A percentile compares a stretch with the other conserved stretches of the same genome.
Evolutionary conservation across 2,797 vertebrate species (phyloP).

Genomic region (Garrulus glandarius): DNA sequence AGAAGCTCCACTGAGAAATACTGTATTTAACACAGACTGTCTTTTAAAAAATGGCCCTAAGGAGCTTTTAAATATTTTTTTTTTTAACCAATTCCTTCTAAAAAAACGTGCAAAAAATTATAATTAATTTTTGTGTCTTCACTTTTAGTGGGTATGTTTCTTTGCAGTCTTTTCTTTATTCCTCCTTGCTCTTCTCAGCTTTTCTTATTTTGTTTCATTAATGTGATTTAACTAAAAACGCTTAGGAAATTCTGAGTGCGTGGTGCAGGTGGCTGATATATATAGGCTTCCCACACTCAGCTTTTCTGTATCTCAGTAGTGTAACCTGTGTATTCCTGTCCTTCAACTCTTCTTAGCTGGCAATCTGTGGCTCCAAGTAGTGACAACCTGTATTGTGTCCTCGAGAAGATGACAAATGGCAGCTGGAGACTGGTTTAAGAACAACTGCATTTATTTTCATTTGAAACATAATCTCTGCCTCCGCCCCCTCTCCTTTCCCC

Average conservation of each 20-base stretch:
- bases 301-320: background rate
- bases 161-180: background rate
- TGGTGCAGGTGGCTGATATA: background rate
- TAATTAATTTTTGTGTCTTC: background rate
- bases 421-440: slow-evolving; percentile 26
- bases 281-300: background rate
- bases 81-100: background rate
- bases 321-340: background rate
- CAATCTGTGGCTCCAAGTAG: background rate
- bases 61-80: background rate
- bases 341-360: slow-evolving; percentile 3
- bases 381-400: background rate
- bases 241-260: background rate
- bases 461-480: slow-evolving; percentile 33
- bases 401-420: background rate
- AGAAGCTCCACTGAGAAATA: background rate
- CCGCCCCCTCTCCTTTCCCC: background rate
- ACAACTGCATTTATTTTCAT: slow-evolving; percentile 30
- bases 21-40: background rate
- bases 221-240: background rate
- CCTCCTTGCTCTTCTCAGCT: background rate
- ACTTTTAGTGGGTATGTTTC: background rate
- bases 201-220: background rate
- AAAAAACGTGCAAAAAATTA: background rate
- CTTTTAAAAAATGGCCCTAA: background rate